A percentile compares a stretch with the other conserved stretches of the same genome.
Evolutionary conservation across 2,113 vertebrate genomes (phyloP).

Genomic region (Microcebus tavaratra): DNA sequence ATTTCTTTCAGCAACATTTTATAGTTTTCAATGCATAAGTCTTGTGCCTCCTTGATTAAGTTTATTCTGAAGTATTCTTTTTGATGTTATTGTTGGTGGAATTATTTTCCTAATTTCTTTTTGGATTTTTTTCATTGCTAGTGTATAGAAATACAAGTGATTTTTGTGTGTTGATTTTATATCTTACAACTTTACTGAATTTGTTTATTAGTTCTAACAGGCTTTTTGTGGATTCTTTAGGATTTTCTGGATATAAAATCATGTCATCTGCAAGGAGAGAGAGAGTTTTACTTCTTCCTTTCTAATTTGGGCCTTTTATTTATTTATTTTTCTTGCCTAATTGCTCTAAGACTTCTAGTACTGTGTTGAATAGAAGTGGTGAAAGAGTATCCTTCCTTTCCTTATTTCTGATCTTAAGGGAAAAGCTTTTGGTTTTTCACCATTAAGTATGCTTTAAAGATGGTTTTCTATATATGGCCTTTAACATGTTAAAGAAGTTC

Average conservation of each 20-base stretch:
- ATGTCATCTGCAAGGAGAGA: neutral
- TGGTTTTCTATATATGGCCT: neutral
- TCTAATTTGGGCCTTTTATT: neutral
- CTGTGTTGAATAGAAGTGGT: neutral
- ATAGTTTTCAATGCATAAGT: neutral
- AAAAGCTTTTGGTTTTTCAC: neutral
- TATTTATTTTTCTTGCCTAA: neutral
- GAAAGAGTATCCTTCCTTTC: neutral
- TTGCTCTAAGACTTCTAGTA: neutral
- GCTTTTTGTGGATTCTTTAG: neutral
- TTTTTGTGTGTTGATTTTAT: slow-evolving; percentile 22
- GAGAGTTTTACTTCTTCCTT: neutral
- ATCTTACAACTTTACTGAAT: neutral
- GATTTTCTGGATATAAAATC: neutral
- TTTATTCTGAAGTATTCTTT: neutral
- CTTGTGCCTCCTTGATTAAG: neutral
- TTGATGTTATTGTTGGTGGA: neutral
- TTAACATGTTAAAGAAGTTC: neutral
- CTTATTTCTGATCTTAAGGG: neutral
- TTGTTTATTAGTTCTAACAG: neutral
- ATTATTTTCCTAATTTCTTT: neutral
- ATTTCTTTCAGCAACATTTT: neutral
- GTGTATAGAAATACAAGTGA: neutral
- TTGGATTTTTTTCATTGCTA: neutral
- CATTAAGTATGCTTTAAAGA: neutral